phyloP scores from a whole-genome alignment of 2,888 invertebrate genomes.

The Platycheirus rosarum region DNA sequence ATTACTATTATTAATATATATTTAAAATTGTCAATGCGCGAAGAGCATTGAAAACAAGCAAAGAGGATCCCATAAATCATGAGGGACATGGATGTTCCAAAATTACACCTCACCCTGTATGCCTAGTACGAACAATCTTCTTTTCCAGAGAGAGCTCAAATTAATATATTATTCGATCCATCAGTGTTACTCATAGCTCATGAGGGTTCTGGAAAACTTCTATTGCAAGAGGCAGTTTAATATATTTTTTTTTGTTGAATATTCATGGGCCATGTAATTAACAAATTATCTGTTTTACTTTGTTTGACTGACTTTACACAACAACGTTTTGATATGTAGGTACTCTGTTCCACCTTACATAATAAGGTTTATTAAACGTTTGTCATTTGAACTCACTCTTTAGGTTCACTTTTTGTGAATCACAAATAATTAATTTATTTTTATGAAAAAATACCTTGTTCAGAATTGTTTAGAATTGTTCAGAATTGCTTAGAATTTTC shows the following conservation, averaged over 20 bases:
- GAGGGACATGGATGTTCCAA: slow-evolving; percentile 20
- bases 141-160: slow-evolving; percentile 57
- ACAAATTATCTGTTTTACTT: no score
- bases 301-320: no score
- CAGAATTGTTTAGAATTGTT: slow-evolving; percentile 21
- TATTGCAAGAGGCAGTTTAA: no score
- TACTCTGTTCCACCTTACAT: no score
- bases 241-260: background rate
- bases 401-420: no score
- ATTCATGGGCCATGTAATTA: background rate
- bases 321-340: no score
- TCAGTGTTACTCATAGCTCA: slow-evolving; percentile 58
- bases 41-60: slow-evolving; percentile 6
- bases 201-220: slow-evolving; percentile 6
- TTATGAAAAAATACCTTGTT: no score
- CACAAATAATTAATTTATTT: no score
- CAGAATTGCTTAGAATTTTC: background rate
- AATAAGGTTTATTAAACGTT: no score
- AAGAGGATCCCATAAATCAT: slow-evolving; percentile 10
- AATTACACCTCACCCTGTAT: no score
- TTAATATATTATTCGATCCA: slow-evolving; percentile 64
- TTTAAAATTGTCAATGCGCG: slow-evolving; percentile 5
- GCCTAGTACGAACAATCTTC: slow-evolving; percentile 5
- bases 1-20: slow-evolving; percentile 18
- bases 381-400: no score